These are phyloP conservation scores for Nannospalax galili DNA, from an alignment of 2,113 vertebrate genomes.

Conservation along the genomic window DNA sequence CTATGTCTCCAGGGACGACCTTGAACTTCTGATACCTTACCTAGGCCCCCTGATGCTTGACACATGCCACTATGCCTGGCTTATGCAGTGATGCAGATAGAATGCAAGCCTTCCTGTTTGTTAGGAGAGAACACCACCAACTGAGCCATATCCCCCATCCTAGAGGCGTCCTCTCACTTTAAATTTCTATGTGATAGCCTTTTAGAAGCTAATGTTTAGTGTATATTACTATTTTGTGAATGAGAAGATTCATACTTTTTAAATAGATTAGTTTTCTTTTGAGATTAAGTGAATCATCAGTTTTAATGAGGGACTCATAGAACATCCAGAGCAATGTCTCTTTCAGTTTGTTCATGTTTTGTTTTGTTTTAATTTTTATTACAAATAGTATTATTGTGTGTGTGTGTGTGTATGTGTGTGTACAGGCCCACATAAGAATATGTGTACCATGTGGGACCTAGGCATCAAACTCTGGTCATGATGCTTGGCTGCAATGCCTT, in stretches of 20 bases:
- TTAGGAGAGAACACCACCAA: too few species aligned
- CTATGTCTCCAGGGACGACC: too few species aligned
- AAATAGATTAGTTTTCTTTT: not conserved
- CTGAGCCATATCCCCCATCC: not conserved
- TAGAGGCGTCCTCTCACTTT: not conserved
- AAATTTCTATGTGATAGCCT: not conserved
- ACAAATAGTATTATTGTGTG: too few species aligned
- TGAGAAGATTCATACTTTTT: not conserved
- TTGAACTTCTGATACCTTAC: not conserved
- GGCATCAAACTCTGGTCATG: too few species aligned
- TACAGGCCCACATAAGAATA: too few species aligned
- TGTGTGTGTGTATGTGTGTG: too few species aligned
- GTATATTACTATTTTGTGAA: not conserved
- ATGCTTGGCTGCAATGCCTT: too few species aligned
- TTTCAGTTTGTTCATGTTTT: not conserved
- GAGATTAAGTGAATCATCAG: not conserved
- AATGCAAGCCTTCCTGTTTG: too few species aligned
- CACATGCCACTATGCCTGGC: not conserved
- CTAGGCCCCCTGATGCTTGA: not conserved
- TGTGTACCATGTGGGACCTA: too few species aligned
- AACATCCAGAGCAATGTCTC: not conserved
- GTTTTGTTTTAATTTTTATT: too few species aligned
- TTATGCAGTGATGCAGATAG: not conserved
- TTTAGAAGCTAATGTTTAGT: not conserved
- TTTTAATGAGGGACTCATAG: not conserved